A percentile compares a stretch with the other conserved stretches of the same genome.
phyloP scores from a whole-genome alignment of 2,797 vertebrate genomes.

The Sylvilagus floridanus region DNA sequence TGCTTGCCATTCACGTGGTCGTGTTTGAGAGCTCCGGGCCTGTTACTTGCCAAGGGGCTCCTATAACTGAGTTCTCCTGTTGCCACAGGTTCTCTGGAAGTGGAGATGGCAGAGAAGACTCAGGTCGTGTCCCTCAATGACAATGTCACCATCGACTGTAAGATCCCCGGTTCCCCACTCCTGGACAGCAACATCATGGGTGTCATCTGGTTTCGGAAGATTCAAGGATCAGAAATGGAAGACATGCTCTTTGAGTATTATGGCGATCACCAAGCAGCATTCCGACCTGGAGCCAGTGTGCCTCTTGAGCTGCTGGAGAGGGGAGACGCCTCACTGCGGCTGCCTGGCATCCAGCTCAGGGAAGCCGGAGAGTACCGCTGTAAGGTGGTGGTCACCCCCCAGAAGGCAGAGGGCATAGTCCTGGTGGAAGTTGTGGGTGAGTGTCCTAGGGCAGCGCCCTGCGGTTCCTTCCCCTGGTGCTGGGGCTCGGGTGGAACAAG shows the following conservation, averaged over 20 bases:
- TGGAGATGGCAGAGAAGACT: neutral
- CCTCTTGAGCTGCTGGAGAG: accelerated
- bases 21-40: neutral
- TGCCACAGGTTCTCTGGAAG: neutral
- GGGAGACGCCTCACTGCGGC: slow-evolving; percentile 46
- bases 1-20: neutral
- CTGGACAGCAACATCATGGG: neutral
- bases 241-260: neutral
- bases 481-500: neutral
- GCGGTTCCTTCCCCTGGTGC: neutral
- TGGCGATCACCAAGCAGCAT: accelerated
- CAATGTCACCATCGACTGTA: neutral
- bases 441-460: neutral
- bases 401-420: neutral
- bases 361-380: slow-evolving; percentile 57
- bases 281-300: neutral
- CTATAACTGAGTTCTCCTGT: neutral
- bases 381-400: slow-evolving; percentile 43
- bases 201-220: neutral
- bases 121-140: neutral
- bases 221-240: accelerated
- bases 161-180: accelerated
- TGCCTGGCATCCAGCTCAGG: neutral
- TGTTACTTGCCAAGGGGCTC: neutral
- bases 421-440: slow-evolving; percentile 7